Conservation (phyloP, 1,140 invertebrate genomes). For the Centruroides sculpturatus region DNA sequence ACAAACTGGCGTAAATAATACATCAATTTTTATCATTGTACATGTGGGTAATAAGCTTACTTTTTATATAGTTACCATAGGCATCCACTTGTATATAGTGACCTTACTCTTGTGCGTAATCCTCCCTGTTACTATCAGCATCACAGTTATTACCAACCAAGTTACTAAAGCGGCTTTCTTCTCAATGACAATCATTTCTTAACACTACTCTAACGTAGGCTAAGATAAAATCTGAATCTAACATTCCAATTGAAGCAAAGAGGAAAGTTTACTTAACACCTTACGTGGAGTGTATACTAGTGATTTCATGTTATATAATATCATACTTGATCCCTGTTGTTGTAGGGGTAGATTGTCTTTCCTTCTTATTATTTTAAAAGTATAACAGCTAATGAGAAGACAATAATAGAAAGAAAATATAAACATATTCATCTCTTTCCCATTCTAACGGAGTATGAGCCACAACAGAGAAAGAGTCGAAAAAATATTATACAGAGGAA, state of each 20-base stretch:
- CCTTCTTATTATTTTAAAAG: neutral
- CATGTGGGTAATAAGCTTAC: neutral
- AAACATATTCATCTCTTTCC: too few relatives aligned
- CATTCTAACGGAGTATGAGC: too few relatives aligned
- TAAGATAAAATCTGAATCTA: conserved; percentile 15
- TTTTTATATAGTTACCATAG: conserved; percentile 43
- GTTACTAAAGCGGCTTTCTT: too few relatives aligned
- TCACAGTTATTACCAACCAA: conserved; percentile 49
- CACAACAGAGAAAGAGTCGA: too few relatives aligned
- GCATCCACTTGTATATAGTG: conserved; percentile 44
- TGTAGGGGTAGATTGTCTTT: conserved; percentile 9
- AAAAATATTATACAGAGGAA: too few relatives aligned
- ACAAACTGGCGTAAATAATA: too few relatives aligned
- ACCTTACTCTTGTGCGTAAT: conserved; percentile 38
- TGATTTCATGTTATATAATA: conserved; percentile 21
- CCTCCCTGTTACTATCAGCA: conserved; percentile 34
- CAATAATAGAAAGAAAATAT: too few relatives aligned
- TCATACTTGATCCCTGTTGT: conserved; percentile 15
- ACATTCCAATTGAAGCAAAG: conserved; percentile 14
- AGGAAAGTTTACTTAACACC: conserved; percentile 11
- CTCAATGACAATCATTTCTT: neutral
- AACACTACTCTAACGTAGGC: conserved; percentile 8
- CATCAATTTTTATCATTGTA: neutral
- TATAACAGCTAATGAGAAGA: too few relatives aligned
- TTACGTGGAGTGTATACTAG: conserved; percentile 13